phyloP scores from a whole-genome alignment of 2,113 vertebrate species.

The Eonycteris spelaea region DNA sequence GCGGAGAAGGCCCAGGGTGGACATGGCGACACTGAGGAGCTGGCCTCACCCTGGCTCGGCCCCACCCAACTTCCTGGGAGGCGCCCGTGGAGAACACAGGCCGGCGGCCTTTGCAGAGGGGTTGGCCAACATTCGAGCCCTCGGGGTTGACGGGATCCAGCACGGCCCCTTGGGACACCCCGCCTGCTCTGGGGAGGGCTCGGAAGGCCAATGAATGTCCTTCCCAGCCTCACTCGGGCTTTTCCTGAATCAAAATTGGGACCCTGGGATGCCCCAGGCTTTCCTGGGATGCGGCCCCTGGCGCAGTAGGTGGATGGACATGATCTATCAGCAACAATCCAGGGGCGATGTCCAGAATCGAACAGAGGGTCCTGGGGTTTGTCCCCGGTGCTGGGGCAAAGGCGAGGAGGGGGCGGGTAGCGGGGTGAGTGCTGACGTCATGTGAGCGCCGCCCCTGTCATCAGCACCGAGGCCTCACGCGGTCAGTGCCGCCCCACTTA shows the following conservation, averaged over 20 bases:
- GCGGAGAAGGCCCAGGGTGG: neutral
- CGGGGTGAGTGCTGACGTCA: accelerated
- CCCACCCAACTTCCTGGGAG: neutral
- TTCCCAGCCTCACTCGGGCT: neutral
- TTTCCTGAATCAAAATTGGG: accelerated
- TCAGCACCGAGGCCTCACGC: neutral
- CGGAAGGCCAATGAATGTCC: accelerated
- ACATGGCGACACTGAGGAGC: neutral
- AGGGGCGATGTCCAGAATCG: accelerated
- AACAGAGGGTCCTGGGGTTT: neutral
- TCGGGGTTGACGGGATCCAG: accelerated
- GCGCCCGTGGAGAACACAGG: accelerated
- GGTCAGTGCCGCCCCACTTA: neutral
- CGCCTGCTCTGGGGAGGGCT: neutral
- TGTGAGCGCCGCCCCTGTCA: accelerated
- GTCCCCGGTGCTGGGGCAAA: neutral
- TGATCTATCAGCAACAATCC: accelerated
- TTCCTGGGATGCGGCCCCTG: accelerated
- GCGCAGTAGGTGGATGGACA: neutral
- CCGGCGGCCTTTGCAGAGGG: neutral
- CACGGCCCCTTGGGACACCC: neutral
- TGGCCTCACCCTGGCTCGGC: accelerated
- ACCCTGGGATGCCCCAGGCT: accelerated
- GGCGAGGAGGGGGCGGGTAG: neutral
- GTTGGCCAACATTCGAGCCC: neutral